Evolutionary conservation across 2,797 vertebrate species (phyloP).

Genomic region (Liparis tanakae): DNA sequence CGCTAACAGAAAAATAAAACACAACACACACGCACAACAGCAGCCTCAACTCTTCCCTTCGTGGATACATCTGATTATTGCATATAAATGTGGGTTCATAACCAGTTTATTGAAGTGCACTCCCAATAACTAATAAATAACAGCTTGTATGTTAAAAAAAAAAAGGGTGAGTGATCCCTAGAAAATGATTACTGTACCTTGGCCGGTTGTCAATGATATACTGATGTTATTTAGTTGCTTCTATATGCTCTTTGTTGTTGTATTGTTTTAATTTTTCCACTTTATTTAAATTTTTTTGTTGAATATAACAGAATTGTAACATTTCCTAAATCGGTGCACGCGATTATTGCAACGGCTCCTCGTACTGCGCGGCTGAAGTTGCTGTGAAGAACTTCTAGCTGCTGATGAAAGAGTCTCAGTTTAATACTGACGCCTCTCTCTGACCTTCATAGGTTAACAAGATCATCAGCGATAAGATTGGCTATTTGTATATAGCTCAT

Average conservation of each 20-base stretch:
- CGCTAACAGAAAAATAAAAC: neutral
- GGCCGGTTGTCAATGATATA: neutral
- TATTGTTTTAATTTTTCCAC: neutral
- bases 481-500: neutral
- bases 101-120: conserved; percentile 10
- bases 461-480: neutral
- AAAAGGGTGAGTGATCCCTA: neutral
- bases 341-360: too few relatives aligned
- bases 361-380: neutral
- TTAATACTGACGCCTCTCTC: neutral
- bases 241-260: neutral
- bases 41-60: neutral
- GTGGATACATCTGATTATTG: neutral
- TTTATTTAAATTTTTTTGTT: too few relatives aligned
- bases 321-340: too few relatives aligned
- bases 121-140: too few relatives aligned
- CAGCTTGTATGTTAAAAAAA: neutral
- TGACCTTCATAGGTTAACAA: neutral
- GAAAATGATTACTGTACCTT: neutral
- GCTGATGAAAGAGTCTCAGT: too few relatives aligned
- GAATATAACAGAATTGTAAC: too few relatives aligned
- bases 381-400: too few relatives aligned
- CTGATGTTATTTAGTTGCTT: neutral
- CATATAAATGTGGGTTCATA: neutral
- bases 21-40: neutral